These are phyloP conservation scores for Coregonus clupeaformis DNA, from an alignment of 2,113 vertebrate species.

Conservation along the genomic window DNA sequence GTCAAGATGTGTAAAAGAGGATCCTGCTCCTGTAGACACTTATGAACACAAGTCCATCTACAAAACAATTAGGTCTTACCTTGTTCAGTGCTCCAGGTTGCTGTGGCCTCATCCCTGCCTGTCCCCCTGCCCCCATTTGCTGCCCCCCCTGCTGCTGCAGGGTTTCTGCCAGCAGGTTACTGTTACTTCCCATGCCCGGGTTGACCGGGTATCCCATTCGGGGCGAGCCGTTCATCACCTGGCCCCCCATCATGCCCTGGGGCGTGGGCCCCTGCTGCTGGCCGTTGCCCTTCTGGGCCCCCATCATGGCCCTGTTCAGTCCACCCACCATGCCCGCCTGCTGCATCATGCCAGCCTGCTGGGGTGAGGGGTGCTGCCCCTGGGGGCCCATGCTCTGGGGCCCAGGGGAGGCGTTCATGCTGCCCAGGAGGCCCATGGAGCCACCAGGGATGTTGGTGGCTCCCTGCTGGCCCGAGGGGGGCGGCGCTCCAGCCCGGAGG, in stretches of 20 bases:
- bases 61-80: constrained; percentile 59
- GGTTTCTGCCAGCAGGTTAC: constrained; percentile 85
- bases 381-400: constrained; percentile 64
- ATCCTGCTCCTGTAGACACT: neutral
- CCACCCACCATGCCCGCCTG: constrained; percentile 67
- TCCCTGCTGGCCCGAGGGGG: constrained; percentile 68
- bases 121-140: constrained; percentile 76
- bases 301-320: constrained; percentile 71
- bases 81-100: constrained; percentile 86
- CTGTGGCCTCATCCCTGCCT: constrained; percentile 83
- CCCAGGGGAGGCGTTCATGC: constrained; percentile 49
- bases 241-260: constrained; percentile 75
- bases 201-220: constrained; percentile 86
- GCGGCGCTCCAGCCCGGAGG: constrained; percentile 79
- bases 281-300: constrained; percentile 69
- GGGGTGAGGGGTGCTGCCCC: constrained; percentile 50
- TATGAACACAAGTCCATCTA: neutral
- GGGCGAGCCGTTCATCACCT: constrained; percentile 93
- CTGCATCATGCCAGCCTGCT: constrained; percentile 83
- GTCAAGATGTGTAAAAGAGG: neutral
- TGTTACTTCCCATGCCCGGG: constrained; percentile 80
- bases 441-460: constrained; percentile 68
- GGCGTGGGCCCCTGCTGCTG: constrained; percentile 55
- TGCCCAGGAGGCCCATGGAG: constrained; percentile 69
- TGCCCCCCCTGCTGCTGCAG: constrained; percentile 80